Conservation (phyloP, 2,113 vertebrate species). For the Ageneiosus marmoratus region DNA sequence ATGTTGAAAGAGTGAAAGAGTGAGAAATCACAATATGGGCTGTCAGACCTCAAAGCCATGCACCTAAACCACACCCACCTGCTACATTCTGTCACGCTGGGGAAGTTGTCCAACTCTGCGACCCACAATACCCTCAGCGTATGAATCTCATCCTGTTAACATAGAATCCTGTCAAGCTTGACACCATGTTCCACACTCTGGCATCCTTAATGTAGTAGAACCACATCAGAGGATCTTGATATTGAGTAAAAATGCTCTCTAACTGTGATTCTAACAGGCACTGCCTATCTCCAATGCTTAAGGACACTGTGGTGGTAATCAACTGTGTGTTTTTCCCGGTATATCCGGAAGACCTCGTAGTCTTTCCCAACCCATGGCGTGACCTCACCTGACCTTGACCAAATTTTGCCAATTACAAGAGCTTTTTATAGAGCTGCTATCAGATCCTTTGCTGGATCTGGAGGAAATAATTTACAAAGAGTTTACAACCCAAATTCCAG, state of each 20-base stretch:
- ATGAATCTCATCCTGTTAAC: background rate
- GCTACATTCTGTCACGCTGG: background rate
- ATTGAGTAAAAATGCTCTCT: background rate
- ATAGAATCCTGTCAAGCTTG: background rate
- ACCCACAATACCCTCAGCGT: background rate
- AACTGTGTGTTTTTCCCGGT: background rate
- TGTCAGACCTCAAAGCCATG: background rate
- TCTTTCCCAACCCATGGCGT: background rate
- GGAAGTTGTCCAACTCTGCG: background rate
- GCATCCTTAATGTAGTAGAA: background rate
- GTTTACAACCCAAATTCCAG: background rate
- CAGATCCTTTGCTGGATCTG: background rate
- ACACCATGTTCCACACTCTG: background rate
- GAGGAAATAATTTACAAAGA: background rate
- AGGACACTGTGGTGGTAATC: background rate
- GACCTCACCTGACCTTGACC: background rate
- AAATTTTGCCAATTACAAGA: background rate
- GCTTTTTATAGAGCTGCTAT: background rate
- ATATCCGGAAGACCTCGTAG: background rate
- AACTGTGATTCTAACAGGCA: background rate
- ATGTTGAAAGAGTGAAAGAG: too few species aligned
- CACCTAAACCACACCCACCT: conserved; percentile 1
- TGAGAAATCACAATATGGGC: background rate
- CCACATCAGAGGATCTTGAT: background rate
- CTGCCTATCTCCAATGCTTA: background rate